Evolutionary conservation across 2,797 vertebrate genomes (phyloP).

Genomic region (Macropus fuliginosus): DNA sequence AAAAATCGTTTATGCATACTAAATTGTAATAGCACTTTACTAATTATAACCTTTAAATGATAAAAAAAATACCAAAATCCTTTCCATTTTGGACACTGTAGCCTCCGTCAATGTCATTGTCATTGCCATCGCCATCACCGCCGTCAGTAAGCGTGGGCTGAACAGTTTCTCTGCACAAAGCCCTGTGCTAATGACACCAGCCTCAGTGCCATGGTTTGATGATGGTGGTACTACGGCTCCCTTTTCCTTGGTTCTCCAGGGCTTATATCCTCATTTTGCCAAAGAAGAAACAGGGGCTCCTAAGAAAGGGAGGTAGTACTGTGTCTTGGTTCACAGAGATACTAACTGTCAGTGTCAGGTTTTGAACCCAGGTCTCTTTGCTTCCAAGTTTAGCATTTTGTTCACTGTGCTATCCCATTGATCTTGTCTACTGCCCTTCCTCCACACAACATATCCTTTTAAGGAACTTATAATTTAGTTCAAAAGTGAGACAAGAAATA

Average conservation of each 20-base stretch:
- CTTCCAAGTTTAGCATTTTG: too few species aligned
- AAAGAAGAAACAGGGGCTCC: neutral
- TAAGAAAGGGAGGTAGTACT: too few species aligned
- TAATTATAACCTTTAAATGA: slow-evolving; percentile 12
- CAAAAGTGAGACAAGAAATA: neutral
- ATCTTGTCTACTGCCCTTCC: too few species aligned
- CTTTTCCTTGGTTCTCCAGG: neutral
- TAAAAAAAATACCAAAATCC: slow-evolving; percentile 10
- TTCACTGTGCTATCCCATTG: too few species aligned
- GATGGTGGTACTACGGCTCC: neutral
- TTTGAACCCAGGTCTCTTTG: too few species aligned
- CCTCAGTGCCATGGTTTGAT: neutral
- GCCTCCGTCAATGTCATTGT: neutral
- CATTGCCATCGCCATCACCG: accelerated
- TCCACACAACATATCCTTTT: neutral
- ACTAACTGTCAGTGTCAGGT: too few species aligned
- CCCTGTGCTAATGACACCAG: neutral
- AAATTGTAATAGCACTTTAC: slow-evolving; percentile 20
- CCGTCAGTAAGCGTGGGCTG: neutral
- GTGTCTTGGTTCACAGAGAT: too few species aligned
- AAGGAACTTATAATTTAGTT: slow-evolving; percentile 41
- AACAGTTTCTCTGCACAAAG: too few species aligned
- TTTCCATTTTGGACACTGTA: neutral
- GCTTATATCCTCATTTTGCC: too few species aligned
- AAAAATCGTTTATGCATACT: neutral